Conservation (phyloP, 2,113 vertebrate species). For the Danio rerio region GRCz12tu NC_133187.1:14737001-14737500, state of each 20-base stretch:
- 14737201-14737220: conserved; percentile 88
- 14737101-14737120: conserved; percentile 95
- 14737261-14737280: conserved; percentile 20
- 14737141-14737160: conserved; percentile 95
- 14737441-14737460: neutral
- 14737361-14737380: neutral
- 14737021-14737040: conserved; percentile 88
- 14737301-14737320: neutral
- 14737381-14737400: neutral
- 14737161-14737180: conserved; percentile 92
- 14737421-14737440: conserved; percentile 7
- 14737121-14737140: conserved; percentile 97
- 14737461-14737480: conserved; percentile 72
- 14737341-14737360: neutral
- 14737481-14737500: conserved; percentile 76
- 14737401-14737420: neutral
- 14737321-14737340: neutral
- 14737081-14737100: conserved; percentile 92
- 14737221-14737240: conserved; percentile 82
- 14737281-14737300: neutral
- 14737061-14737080: conserved; percentile 96
- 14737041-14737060: conserved; percentile 92
- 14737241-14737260: conserved; percentile 11
- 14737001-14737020: conserved; percentile 97
- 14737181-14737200: conserved; percentile 89